Evolutionary conservation across 2,888 invertebrate species (phyloP).

Genomic region (Melipona beecheii): DNA sequence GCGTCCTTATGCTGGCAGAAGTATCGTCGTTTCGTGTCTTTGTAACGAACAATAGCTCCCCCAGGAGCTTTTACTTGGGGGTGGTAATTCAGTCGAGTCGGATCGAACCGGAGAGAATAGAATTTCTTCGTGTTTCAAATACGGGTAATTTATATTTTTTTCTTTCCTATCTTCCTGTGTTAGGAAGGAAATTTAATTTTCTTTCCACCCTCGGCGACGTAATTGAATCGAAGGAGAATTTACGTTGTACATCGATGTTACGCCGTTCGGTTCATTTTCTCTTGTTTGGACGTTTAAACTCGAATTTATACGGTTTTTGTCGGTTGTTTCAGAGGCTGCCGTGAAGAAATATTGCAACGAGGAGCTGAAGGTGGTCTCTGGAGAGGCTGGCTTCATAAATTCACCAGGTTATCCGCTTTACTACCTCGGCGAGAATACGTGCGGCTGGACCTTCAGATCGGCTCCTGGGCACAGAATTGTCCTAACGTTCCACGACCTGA

Average conservation of each 20-base stretch:
- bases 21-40: conserved; percentile 28
- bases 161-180: not conserved
- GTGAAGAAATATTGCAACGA: conserved; percentile 85
- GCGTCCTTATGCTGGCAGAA: conserved; percentile 30
- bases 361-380: conserved; percentile 81
- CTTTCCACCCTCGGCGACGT: not conserved
- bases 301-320: not conserved
- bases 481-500: conserved; percentile 89
- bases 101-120: conserved; percentile 32
- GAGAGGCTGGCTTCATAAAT: conserved; percentile 81
- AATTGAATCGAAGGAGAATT: not conserved
- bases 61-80: not conserved
- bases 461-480: conserved; percentile 87
- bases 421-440: conserved; percentile 88
- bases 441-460: conserved; percentile 88
- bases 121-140: conserved; percentile 8
- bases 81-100: conserved; percentile 33
- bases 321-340: conserved; percentile 82
- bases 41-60: conserved; percentile 29
- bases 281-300: not conserved
- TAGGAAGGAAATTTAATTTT: conserved; percentile 39
- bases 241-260: not conserved
- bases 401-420: conserved; percentile 90
- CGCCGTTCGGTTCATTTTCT: too few relatives aligned
- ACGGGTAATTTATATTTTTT: conserved; percentile 17